Conservation (phyloP, 2,113 vertebrate genomes). For the Dinomys branickii region DNA sequence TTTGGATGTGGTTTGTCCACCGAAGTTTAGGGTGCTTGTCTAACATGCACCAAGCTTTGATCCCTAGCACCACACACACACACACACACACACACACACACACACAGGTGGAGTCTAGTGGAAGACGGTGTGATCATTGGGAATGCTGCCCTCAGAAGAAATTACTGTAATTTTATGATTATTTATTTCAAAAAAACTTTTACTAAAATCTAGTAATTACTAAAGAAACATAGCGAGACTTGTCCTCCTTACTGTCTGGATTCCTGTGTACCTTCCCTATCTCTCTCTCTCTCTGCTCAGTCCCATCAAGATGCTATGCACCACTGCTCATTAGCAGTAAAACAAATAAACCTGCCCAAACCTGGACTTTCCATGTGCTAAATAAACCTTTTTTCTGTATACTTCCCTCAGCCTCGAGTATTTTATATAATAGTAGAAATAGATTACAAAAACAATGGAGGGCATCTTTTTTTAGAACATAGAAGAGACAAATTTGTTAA, state of each 20-base stretch:
- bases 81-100: neutral
- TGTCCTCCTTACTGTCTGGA: neutral
- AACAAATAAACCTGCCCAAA: neutral
- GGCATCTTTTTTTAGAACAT: neutral
- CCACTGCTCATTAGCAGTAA: neutral
- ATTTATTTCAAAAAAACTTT: too few relatives aligned
- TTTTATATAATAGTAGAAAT: neutral
- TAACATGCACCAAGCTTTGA: neutral
- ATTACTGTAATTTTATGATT: neutral
- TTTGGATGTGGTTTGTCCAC: neutral
- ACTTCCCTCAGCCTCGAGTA: neutral
- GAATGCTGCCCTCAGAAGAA: neutral
- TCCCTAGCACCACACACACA: neutral
- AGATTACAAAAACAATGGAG: neutral
- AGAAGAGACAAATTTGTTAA: neutral
- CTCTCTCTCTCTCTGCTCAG: neutral
- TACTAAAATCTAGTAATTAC: too few relatives aligned
- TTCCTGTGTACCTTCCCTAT: neutral
- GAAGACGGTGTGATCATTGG: neutral
- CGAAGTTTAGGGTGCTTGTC: neutral
- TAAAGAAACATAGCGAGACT: too few relatives aligned
- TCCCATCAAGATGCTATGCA: accelerated
- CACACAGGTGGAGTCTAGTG: neutral
- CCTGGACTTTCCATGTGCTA: neutral
- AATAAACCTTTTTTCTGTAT: neutral